Base-by-base conservation (phyloP, 2,888 invertebrate species). In the Theristus sp. region DNA sequence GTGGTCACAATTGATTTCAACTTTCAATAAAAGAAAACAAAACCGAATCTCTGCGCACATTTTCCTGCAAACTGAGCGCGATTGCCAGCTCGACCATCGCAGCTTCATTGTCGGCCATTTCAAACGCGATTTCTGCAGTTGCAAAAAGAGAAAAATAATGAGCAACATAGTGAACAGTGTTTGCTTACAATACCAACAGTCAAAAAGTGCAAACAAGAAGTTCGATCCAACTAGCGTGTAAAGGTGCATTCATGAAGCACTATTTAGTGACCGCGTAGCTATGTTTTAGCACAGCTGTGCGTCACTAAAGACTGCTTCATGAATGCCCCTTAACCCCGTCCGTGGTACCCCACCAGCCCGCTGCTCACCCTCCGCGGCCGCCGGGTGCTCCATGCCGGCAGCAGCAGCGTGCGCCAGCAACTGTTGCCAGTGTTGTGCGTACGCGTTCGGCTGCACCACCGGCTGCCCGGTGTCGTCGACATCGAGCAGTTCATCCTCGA, bases 41-140 rank as follows among this genome's bases (percentile, higher is more conserved):
- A n/a, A n/a, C n/a, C n/a, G n/a, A n/a, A n/a, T n/a, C n/a, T n/a
- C n/a, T n/a, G n/a, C n/a, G n/a, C n/a, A n/a, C n/a, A 17, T 31
- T 73, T 31, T 75, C 77, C 65, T 93, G 90, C 30, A 94, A 80
- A 67, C 91, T 93, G 1, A 94, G 79, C 0, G 93, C 93, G 65
- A 94, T 91, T 1, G 93, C 94, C 65, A 94, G 80, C 75, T 93
- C 91, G 62, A 94, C 89, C 84, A 94, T 91, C 52, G 74, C 71
- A 75, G 93, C 93, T 75, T 93, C 93, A 74, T 94, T 93, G 71
- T 93, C 91, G 1, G 89, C 89, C 20, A 38, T 38, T 20, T 38
- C 38, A 20, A 38, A 38, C 10, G 38, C 38, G 10, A 20, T 38
- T n/a, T n/a, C n/a, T n/a, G n/a, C n/a, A n/a, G n/a, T n/a, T n/a